phyloP scores from a whole-genome alignment of 1,140 invertebrate species.

The Eriocheir sinensis region DNA sequence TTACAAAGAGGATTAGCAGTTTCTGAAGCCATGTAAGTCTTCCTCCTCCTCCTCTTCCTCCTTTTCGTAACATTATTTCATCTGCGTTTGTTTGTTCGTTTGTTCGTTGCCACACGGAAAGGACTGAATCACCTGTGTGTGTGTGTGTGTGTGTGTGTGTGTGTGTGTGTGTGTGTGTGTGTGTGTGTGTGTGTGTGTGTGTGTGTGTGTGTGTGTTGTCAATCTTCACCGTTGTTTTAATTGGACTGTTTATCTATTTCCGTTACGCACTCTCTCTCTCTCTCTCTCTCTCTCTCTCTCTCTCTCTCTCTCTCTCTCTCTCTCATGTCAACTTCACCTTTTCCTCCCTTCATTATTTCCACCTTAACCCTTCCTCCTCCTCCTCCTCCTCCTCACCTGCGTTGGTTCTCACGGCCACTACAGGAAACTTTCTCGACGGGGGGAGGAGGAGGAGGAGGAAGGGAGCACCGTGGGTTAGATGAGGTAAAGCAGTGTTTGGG shows the following conservation, averaged over 20 bases:
- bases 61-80: too few species aligned
- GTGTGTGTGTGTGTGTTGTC: not conserved
- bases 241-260: not conserved
- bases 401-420: not conserved
- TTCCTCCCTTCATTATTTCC: not conserved
- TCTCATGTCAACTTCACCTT: not conserved
- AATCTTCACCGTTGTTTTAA: too few species aligned
- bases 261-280: not conserved
- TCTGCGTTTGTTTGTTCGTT: too few species aligned
- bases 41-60: too few species aligned
- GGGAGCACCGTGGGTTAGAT: not conserved
- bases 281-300: not conserved
- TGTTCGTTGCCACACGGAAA: too few species aligned
- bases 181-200: not conserved
- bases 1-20: too few species aligned
- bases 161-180: not conserved
- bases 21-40: too few species aligned
- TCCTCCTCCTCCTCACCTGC: not conserved
- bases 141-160: too few species aligned
- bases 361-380: not conserved
- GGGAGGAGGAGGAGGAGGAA: not conserved
- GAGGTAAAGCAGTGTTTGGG: not conserved
- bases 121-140: too few species aligned
- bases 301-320: constrained; percentile 13
- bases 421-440: constrained; percentile 20